Percentiles rank a stretch among this genome's conserved stretches.
phyloP scores from a whole-genome alignment of 1,140 invertebrate species.

The Drosophila tsacasi region DNA sequence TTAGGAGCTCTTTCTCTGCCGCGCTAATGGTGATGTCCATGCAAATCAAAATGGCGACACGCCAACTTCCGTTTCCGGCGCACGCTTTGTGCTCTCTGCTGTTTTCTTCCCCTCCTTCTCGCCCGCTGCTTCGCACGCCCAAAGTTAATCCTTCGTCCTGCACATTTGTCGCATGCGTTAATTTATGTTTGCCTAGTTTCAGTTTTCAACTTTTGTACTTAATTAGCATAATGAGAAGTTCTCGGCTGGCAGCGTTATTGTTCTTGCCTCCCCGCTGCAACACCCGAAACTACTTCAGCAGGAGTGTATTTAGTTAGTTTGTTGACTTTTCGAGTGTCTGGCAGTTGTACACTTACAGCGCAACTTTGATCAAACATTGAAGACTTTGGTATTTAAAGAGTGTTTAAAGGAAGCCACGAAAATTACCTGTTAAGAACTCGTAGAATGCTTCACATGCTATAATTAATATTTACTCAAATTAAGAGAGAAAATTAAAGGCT shows the following conservation, averaged over 20 bases:
- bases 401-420: background rate
- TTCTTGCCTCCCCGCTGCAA: conserved; percentile 31
- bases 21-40: conserved; percentile 48
- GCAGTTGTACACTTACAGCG: conserved; percentile 47
- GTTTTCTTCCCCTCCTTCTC: background rate
- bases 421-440: background rate
- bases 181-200: conserved; percentile 67
- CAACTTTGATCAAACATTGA: conserved; percentile 48
- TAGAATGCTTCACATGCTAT: background rate
- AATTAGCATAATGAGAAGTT: conserved; percentile 67
- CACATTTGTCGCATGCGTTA: conserved; percentile 75
- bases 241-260: conserved; percentile 29
- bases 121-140: background rate
- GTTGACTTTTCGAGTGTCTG: conserved; percentile 57
- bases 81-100: conserved; percentile 8
- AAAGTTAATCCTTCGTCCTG: conserved; percentile 25
- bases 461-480: background rate
- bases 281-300: conserved; percentile 51
- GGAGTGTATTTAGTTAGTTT: conserved; percentile 53
- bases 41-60: conserved; percentile 80
- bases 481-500: background rate
- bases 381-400: conserved; percentile 18
- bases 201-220: conserved; percentile 56
- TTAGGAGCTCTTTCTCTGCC: conserved; percentile 13
- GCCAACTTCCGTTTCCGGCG: conserved; percentile 63